Conservation (phyloP, 2,797 vertebrate genomes). For the Chiloscyllium punctatum region DNA sequence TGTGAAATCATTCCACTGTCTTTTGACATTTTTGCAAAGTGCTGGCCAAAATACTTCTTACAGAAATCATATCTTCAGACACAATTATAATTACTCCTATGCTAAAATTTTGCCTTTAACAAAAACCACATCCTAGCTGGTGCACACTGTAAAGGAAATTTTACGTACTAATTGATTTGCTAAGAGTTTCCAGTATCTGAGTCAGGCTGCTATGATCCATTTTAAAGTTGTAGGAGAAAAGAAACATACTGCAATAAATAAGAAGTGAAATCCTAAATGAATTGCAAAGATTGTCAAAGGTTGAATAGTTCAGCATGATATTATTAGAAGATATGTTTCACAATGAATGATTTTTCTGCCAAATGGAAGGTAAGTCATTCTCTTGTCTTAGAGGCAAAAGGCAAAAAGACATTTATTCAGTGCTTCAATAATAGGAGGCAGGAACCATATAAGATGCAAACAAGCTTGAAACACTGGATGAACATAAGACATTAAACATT, state of each 20-base stretch:
- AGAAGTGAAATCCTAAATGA: background rate
- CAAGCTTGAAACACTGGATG: background rate
- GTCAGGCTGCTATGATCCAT: background rate
- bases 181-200: background rate
- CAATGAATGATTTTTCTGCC: background rate
- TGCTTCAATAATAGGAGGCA: background rate
- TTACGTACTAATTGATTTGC: background rate
- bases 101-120: background rate
- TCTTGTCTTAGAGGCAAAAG: background rate
- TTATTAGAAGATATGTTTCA: background rate
- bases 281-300: background rate
- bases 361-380: background rate
- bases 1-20: background rate
- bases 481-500: background rate
- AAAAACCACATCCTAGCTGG: background rate
- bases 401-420: background rate
- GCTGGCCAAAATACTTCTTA: background rate
- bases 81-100: background rate
- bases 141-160: background rate
- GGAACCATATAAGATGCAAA: background rate
- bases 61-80: background rate
- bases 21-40: background rate
- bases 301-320: background rate
- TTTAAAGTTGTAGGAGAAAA: background rate
- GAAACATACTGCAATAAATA: background rate